Base-by-base conservation (phyloP, 2,888 invertebrate genomes). In the Zaprionus obscuricornis region DNA sequence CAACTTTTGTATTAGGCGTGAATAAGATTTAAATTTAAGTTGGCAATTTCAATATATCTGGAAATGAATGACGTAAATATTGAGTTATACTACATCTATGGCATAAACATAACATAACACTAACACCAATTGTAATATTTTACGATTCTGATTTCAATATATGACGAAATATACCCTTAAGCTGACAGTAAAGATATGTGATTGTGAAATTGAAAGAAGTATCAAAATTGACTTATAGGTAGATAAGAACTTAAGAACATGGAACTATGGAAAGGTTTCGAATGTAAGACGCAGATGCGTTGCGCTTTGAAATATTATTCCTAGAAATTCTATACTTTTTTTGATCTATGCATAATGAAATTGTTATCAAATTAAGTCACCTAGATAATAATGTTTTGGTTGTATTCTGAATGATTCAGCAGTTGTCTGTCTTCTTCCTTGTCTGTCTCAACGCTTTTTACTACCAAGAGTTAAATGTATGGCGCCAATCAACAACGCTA, bases 401-500 rank as follows among this genome's bases (percentile, higher is more conserved):
- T 22, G 7, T 34, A 17, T 10, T 17, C 2, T 8, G 8, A 8
- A 3, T 57, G 36, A 65, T 20, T 71, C 71, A 59, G 22, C n/a
- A n/a, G n/a, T n/a, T n/a, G n/a, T n/a, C n/a, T n/a, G n/a, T n/a
- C n/a, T n/a, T n/a, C n/a, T n/a, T n/a, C n/a, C n/a, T n/a, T n/a
- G n/a, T n/a, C n/a, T 7, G 24, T 22, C 4, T 22, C 22, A 22
- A 7, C 7, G 7, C 4, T 7, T 22, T 7, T 5, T 7, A 22
- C 22, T 5, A 5, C 4, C n/a, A 34, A 10, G 14, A 27, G 54
- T 27, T 34, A 54, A 58, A 55, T 55, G 59, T 24, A 5, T 56
- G 79, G 57, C 56, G 47, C 69, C 70, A 70, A 72, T 60, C 54
- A 74, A 17, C 29, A 54, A 45, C 47, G 43, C 59, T 60, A 75